Conservation (phyloP, 2,797 vertebrate genomes). For the Argentina silus region DNA sequence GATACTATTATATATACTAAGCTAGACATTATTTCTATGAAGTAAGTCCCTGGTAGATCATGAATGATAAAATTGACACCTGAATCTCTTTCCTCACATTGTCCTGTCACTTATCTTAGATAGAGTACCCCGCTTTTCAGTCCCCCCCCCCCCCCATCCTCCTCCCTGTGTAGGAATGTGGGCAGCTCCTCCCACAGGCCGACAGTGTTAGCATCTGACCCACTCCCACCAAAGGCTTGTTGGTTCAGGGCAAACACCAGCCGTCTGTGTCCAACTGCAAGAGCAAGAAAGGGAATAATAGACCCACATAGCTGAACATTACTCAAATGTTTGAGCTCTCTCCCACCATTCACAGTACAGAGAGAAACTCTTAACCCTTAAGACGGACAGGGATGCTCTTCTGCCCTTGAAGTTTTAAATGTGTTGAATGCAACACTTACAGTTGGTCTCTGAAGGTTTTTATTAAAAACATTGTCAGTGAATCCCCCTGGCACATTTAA, state of each 20-base stretch:
- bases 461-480: conserved; percentile 38
- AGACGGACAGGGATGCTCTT: conserved; percentile 30
- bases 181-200: conserved; percentile 57
- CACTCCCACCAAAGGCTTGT: conserved; percentile 63
- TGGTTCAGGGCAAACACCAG: conserved; percentile 72
- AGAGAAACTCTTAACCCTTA: conserved; percentile 40
- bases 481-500: conserved; percentile 39
- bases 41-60: background rate
- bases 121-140: conserved; percentile 43
- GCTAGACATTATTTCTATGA: background rate
- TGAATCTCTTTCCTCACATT: background rate
- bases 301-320: conserved; percentile 60
- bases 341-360: conserved; percentile 48
- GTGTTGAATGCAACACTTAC: conserved; percentile 29
- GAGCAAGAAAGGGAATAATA: conserved; percentile 58
- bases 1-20: too few species aligned
- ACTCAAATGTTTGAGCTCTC: conserved; percentile 58
- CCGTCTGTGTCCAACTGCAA: conserved; percentile 66
- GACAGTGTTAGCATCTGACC: conserved; percentile 57
- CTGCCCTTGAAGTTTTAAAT: conserved; percentile 41
- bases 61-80: background rate
- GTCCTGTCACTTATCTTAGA: conserved; percentile 42
- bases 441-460: conserved; percentile 25
- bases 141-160: conserved; percentile 40
- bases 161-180: conserved; percentile 70